Evolutionary conservation across 1,140 invertebrate genomes (phyloP).

Genomic region (Arctopsyche grandis): DNA sequence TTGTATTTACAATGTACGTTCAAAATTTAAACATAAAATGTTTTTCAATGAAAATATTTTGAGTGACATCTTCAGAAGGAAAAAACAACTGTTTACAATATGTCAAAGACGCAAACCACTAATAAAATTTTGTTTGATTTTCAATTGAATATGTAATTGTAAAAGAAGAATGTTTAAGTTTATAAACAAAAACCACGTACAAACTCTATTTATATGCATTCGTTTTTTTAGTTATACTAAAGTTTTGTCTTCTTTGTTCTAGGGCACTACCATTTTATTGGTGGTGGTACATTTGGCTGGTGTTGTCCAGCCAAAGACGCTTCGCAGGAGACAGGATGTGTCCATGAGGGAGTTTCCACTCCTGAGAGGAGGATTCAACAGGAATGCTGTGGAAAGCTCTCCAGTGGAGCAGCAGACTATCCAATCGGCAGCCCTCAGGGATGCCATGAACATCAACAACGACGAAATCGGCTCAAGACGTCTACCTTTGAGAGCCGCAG

Average conservation of each 20-base stretch:
- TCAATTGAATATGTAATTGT: no score
- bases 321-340: constrained; percentile 27
- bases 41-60: no score
- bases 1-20: no score
- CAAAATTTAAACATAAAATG: no score
- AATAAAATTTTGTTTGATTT: no score
- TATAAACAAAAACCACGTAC: no score
- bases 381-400: constrained; percentile 47
- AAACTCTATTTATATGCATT: no score
- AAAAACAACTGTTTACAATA: no score
- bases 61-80: no score
- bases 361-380: constrained; percentile 41
- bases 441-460: constrained; percentile 12
- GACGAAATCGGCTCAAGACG: constrained; percentile 50
- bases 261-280: constrained; percentile 33
- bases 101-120: no score
- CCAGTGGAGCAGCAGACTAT: neutral
- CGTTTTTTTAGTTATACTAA: no score
- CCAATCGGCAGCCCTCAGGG: neutral
- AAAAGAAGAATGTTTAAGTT: no score
- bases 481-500: constrained; percentile 66
- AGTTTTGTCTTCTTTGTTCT: neutral
- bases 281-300: constrained; percentile 10
- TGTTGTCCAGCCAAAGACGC: constrained; percentile 7
- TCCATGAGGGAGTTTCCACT: constrained; percentile 26